These are phyloP conservation scores for Chelmon rostratus DNA, from an alignment of 2,797 vertebrate genomes.

Conservation along the genomic window DNA sequence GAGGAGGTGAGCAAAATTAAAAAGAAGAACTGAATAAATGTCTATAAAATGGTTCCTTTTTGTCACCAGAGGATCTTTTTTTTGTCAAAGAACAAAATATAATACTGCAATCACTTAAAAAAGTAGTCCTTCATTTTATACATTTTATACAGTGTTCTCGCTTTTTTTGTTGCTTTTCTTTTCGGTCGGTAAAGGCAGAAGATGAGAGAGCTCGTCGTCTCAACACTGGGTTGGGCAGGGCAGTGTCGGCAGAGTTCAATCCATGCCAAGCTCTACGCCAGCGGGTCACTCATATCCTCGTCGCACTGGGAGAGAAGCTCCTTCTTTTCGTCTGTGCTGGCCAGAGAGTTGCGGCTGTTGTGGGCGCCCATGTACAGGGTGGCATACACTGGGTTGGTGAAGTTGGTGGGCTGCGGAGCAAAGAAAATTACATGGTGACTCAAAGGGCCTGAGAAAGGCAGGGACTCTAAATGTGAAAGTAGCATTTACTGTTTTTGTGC, in stretches of 20 bases:
- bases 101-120: constrained; percentile 99
- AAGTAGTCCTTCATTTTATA: constrained; percentile 99
- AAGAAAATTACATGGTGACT: constrained; percentile 52
- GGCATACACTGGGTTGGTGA: constrained; percentile 98
- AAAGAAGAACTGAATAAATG: constrained; percentile 81
- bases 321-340: constrained; percentile 98
- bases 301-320: constrained; percentile 95
- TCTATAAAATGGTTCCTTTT: constrained; percentile 87
- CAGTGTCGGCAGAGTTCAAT: constrained; percentile 70
- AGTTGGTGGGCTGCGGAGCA: constrained; percentile 93
- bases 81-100: constrained; percentile 92
- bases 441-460: background rate
- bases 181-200: constrained; percentile 84
- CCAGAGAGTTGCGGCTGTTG: constrained; percentile 95
- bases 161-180: constrained; percentile 83
- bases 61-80: constrained; percentile 80
- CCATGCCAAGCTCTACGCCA: constrained; percentile 88
- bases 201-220: constrained; percentile 72
- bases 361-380: constrained; percentile 98
- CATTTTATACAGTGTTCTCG: constrained; percentile 96
- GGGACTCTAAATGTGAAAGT: background rate
- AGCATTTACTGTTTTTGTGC: constrained; percentile 59
- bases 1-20: constrained; percentile 75
- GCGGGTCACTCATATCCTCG: constrained; percentile 94
- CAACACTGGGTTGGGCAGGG: constrained; percentile 67